phyloP scores from a whole-genome alignment of 2,113 vertebrate species.

The Gavia stellata region DNA sequence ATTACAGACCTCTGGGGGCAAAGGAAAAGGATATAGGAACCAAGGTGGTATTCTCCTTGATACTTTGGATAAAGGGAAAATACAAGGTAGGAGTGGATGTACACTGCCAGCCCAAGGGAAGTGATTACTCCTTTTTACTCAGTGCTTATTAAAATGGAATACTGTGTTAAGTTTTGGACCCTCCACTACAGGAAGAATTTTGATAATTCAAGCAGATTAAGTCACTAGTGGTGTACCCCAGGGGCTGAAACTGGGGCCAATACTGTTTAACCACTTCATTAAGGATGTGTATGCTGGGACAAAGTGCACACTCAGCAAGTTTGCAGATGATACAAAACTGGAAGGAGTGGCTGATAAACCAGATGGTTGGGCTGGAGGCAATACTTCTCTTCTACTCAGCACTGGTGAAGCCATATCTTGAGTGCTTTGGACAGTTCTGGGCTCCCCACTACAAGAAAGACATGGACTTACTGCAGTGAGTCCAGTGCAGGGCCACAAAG shows the following conservation, averaged over 20 bases:
- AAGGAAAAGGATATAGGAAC: neutral
- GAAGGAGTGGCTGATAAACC: neutral
- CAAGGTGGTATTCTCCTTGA: neutral
- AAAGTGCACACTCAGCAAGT: neutral
- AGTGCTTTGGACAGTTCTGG: neutral
- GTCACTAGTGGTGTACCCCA: neutral
- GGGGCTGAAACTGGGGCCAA: neutral
- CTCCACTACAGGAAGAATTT: neutral
- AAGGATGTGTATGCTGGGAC: neutral
- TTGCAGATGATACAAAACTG: neutral
- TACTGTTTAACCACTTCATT: neutral
- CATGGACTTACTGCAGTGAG: no score
- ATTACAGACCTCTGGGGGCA: neutral
- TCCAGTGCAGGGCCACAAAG: neutral
- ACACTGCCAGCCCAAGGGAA: neutral
- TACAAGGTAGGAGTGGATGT: neutral
- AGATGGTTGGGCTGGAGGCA: neutral
- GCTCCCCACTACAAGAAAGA: neutral
- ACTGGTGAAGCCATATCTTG: neutral
- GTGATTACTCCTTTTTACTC: neutral
- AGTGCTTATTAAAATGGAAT: neutral
- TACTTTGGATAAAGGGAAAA: neutral
- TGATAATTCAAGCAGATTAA: neutral
- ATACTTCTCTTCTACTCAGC: neutral
- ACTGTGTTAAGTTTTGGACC: neutral